Percentiles rank a stretch among this genome's conserved stretches.
phyloP scores from a whole-genome alignment of 2,113 vertebrate genomes.

The Crocuta crocuta region DNA sequence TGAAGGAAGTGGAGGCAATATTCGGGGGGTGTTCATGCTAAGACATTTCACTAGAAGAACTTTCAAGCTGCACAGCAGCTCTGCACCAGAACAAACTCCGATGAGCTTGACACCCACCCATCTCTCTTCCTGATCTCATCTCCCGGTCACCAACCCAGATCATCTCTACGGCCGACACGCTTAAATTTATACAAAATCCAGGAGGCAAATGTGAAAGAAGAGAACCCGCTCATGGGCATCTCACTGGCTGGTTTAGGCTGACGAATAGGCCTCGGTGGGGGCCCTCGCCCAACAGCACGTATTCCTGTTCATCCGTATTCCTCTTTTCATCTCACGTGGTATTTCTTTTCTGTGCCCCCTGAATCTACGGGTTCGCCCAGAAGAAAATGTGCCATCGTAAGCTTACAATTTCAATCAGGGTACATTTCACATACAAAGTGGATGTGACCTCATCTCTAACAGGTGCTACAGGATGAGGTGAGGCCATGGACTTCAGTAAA shows the following conservation, averaged over 20 bases:
- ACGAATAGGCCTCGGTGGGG: neutral
- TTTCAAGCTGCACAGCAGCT: neutral
- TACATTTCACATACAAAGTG: neutral
- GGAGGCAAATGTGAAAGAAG: neutral
- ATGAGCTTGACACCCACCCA: too few relatives aligned
- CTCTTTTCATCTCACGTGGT: neutral
- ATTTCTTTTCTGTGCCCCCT: neutral
- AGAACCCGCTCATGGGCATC: neutral
- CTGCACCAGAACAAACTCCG: neutral
- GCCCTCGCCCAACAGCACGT: neutral
- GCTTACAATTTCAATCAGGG: neutral
- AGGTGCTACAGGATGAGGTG: neutral
- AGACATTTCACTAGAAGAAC: neutral
- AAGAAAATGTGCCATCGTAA: neutral
- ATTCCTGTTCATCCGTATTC: neutral
- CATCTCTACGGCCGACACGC: accelerated
- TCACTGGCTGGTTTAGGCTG: neutral
- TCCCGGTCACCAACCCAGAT: neutral
- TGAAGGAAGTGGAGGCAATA: neutral
- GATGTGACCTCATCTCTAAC: neutral
- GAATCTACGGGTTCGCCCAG: neutral
- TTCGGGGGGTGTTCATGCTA: too few relatives aligned
- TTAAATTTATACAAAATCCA: neutral
- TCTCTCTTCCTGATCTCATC: neutral
- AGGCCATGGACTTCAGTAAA: neutral